Conservation (phyloP, 2,888 invertebrate species). For the Lepetodrilus schrolli region DNA sequence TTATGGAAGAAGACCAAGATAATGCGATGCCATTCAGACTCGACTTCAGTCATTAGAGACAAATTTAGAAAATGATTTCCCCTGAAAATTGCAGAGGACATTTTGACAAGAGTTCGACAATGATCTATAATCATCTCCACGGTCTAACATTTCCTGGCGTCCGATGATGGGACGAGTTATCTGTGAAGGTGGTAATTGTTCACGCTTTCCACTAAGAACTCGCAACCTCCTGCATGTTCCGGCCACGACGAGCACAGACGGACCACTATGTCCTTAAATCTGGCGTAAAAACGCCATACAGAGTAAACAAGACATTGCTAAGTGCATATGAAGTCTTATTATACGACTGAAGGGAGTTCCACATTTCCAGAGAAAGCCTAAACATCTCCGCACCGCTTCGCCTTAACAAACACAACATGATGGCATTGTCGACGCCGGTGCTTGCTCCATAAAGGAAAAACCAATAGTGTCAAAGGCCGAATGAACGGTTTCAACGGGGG, state of each 20-base stretch:
- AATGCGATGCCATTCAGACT: not conserved
- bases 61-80: constrained; percentile 20
- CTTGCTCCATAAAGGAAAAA: constrained; percentile 16
- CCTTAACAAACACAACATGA: constrained; percentile 22
- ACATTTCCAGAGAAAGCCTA: not conserved
- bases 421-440: not conserved
- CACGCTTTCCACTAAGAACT: not conserved
- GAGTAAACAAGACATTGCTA: not conserved
- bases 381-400: constrained; percentile 23
- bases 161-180: not conserved
- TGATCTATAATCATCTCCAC: constrained; percentile 18
- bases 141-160: constrained; percentile 18
- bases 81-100: constrained; percentile 3
- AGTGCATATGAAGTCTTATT: constrained; percentile 24
- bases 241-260: not conserved
- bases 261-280: constrained; percentile 15
- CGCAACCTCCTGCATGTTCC: not conserved
- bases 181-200: constrained; percentile 22
- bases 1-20: too few relatives aligned
- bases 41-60: constrained; percentile 9
- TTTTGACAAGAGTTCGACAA: not conserved
- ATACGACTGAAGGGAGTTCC: not conserved
- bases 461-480: constrained; percentile 28
- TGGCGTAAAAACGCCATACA: constrained; percentile 2
- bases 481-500: constrained; percentile 20